These are phyloP conservation scores for Tolmerus cingulatus DNA, from an alignment of 2,888 invertebrate genomes.

Conservation along the genomic window DNA sequence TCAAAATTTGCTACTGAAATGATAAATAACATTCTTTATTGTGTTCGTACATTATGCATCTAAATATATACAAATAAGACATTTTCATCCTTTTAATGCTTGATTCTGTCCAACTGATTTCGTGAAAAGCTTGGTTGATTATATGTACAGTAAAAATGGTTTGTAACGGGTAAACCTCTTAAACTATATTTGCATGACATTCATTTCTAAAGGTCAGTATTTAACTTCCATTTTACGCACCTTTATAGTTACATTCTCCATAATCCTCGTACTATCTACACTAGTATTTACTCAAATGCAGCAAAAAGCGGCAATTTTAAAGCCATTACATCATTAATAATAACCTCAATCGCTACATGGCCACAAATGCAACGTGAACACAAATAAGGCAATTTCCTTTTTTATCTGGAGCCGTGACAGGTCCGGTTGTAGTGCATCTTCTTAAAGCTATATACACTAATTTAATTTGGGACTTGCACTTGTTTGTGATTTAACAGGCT, in stretches of 20 bases:
- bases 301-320: neutral
- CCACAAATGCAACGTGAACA: conserved; percentile 14
- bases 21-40: conserved; percentile 23
- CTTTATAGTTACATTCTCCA: neutral
- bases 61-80: conserved; percentile 28
- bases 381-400: conserved; percentile 1
- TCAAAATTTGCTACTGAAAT: neutral
- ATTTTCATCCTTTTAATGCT: conserved; percentile 17
- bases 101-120: neutral
- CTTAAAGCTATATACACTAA: neutral
- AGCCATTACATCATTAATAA: neutral
- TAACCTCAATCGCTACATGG: neutral
- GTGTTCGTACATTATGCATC: conserved; percentile 3
- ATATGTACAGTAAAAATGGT: conserved; percentile 21
- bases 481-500: neutral
- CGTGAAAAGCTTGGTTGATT: conserved; percentile 7
- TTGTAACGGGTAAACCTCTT: neutral
- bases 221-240: neutral
- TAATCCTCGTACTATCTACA: neutral
- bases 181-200: neutral
- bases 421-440: neutral
- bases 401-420: neutral
- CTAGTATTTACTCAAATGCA: neutral
- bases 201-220: neutral
- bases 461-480: neutral